Evolutionary conservation across 2,797 vertebrate genomes (phyloP), one percentile per base, ranked within the genome.

Genomic region (Pipistrellus nathusii): DNA sequence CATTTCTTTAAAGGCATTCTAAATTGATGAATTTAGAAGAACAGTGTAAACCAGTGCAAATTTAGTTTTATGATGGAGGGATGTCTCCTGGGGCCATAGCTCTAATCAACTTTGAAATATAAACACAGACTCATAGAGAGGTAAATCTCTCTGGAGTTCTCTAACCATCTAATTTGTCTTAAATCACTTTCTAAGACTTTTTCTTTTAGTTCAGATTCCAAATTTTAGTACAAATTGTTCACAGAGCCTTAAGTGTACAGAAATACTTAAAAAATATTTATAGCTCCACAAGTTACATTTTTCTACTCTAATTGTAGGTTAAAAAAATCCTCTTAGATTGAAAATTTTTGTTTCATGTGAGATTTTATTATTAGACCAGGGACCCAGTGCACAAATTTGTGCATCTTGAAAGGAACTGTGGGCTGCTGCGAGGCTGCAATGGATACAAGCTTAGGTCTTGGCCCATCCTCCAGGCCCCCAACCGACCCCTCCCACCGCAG

Each of bases 11-110:
- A 82, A 82, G 38, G 30, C 18, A 90, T 44, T 57, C 2, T 8
- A 94, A 81, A 89, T n/a, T 44, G 12, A 86, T 62, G 41, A 73
- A 68, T 77, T 77, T 77, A 53, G 73, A 76, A 85, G 75, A 93
- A 38, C 20, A 83, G 13, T n/a, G 15, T 69, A 72, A 82, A 68
- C 4, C 7, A 13, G 21, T 53, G 14, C 46, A 76, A 76, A 59
- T 18, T 68, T 7, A 88, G 59, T 18, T 57, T 77, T 81, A n/a
- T 25, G 64, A 88, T 46, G 4, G 8, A 18, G 13, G 9, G 6
- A 3, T 57, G 7, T 73, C 30, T 32, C 27, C 5, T 73, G 5
- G 23, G 10, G 15, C 35, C 44, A 21, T 11, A 73, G 30, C 21
- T 59, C 12, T 68, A 35, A 86, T 11, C 20, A 30, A 3, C 41